Conservation (phyloP, 2,113 vertebrate genomes). For the Ptyas mucosa region DNA sequence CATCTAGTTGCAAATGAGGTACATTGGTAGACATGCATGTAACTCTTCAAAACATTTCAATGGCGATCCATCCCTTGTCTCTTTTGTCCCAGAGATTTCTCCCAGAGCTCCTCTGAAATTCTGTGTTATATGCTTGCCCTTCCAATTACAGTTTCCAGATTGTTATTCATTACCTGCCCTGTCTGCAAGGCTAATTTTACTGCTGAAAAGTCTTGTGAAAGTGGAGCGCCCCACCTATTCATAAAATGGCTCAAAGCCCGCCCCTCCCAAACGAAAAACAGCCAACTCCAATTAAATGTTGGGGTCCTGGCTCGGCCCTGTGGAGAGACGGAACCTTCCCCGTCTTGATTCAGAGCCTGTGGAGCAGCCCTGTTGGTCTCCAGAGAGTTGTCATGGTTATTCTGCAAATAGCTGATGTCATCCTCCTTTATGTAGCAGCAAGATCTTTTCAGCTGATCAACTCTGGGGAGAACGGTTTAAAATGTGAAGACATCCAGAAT, state of each 20-base stretch:
- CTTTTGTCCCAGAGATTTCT: not conserved
- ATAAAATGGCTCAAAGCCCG: not conserved
- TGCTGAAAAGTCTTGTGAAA: not conserved
- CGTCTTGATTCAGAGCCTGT: conserved; percentile 51
- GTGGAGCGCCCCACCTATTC: not conserved
- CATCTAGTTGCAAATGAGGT: not conserved
- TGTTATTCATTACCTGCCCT: not conserved
- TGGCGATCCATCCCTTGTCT: not conserved
- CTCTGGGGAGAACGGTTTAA: conserved; percentile 60
- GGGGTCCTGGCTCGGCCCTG: conserved; percentile 31
- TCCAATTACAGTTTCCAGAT: not conserved
- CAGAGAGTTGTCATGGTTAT: conserved; percentile 65
- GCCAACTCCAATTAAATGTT: conserved; percentile 26
- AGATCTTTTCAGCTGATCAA: conserved; percentile 60
- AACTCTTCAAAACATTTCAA: not conserved
- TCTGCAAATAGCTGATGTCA: conserved; percentile 65
- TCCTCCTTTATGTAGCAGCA: conserved; percentile 55
- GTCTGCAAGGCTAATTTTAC: not conserved
- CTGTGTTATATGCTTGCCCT: not conserved
- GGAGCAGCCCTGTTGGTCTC: conserved; percentile 48
- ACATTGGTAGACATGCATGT: not conserved
- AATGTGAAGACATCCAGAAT: conserved; percentile 53
- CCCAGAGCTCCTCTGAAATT: not conserved
- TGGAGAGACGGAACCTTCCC: conserved; percentile 42
- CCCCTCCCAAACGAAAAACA: rapidly evolving